Evolutionary conservation across 1,140 invertebrate species (phyloP).

Genomic region (Reticulitermes speratus): DNA sequence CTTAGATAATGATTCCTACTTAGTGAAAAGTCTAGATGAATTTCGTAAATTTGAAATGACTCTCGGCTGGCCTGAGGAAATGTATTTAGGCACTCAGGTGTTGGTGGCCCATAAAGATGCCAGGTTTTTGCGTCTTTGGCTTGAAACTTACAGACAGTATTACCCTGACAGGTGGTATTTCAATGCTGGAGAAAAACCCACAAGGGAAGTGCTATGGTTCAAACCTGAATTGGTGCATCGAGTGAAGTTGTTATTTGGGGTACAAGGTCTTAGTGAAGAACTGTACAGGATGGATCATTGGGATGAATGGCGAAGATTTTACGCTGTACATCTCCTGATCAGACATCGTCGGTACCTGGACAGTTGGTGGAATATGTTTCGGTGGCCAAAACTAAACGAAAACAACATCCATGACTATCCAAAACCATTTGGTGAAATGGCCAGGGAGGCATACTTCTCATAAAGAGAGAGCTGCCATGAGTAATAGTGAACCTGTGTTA

Average conservation of each 20-base stretch:
- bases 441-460: conserved; percentile 28
- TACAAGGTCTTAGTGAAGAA: neutral
- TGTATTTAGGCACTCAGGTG: conserved; percentile 36
- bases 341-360: neutral
- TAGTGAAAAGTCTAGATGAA: conserved; percentile 36
- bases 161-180: conserved; percentile 32
- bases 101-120: conserved; percentile 36
- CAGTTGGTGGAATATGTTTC: neutral
- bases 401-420: conserved; percentile 31
- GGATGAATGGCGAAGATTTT: neutral
- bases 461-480: neutral
- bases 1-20: conserved; percentile 39
- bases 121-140: conserved; percentile 33
- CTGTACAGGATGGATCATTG: neutral
- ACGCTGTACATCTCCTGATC: neutral
- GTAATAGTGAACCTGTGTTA: too few relatives aligned
- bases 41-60: conserved; percentile 42
- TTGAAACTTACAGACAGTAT: conserved; percentile 32
- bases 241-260: conserved; percentile 19
- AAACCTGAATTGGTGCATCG: conserved; percentile 33
- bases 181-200: conserved; percentile 35
- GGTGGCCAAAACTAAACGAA: conserved; percentile 27
- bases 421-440: conserved; percentile 34
- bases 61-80: conserved; percentile 41
- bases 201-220: conserved; percentile 27